Conservation (phyloP, 1,140 invertebrate species). For the Proales similis region DNA sequence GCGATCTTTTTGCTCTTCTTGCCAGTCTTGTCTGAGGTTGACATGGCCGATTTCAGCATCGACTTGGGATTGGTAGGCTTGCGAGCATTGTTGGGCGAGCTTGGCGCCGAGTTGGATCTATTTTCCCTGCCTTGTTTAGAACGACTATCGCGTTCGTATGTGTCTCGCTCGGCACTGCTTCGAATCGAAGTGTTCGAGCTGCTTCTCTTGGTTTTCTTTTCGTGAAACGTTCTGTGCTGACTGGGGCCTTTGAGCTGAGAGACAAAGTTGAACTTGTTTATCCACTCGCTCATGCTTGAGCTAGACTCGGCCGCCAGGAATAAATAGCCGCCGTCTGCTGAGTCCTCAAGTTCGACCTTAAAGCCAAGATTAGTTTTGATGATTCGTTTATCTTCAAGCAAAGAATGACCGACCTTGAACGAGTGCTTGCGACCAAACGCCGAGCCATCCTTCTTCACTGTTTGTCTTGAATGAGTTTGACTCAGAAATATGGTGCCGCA, state of each 20-base stretch:
- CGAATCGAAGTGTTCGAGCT: conserved; percentile 1
- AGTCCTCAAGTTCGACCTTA: conserved; percentile 1
- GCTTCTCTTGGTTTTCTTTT: conserved; percentile 22
- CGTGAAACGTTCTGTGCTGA: conserved; percentile 8
- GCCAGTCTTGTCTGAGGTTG: conserved; percentile 21
- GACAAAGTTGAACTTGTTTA: conserved; percentile 37
- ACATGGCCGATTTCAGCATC: conserved; percentile 18
- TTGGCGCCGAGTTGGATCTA: conserved; percentile 26
- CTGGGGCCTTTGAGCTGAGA: conserved; percentile 31
- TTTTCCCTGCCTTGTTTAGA: conserved; percentile 27
- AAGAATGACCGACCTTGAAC: conserved; percentile 1
- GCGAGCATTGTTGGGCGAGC: conserved; percentile 6
- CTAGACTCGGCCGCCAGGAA: conserved; percentile 20
- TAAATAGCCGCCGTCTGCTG: neutral
- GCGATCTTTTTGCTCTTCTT: conserved; percentile 35
- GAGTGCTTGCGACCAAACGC: conserved; percentile 20
- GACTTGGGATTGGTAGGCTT: neutral
- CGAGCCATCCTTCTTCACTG: conserved; percentile 33
- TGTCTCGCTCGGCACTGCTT: no score
- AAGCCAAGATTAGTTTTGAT: neutral
- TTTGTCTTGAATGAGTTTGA: conserved; percentile 28
- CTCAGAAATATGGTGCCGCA: conserved; percentile 35
- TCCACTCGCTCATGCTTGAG: conserved; percentile 22
- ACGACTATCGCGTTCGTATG: neutral
- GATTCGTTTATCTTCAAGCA: neutral